These are phyloP conservation scores for Stramonita haemastoma DNA, from an alignment of 2,888 invertebrate genomes.

Conservation along the genomic window DNA sequence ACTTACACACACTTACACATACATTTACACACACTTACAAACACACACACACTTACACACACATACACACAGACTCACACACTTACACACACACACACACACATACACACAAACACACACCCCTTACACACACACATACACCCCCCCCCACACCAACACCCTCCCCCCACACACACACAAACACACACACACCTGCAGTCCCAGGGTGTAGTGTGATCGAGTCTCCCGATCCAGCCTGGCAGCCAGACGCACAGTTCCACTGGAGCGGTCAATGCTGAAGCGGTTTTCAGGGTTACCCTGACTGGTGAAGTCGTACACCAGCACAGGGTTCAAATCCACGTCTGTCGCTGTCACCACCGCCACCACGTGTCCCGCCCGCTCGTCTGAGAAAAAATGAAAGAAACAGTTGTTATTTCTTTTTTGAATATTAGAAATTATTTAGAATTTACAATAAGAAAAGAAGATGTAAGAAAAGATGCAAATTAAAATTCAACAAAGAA, in stretches of 20 bases:
- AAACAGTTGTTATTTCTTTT: no score
- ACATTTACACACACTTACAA: neutral
- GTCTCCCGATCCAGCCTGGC: constrained; percentile 89
- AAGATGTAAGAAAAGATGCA: no score
- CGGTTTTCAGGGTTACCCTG: constrained; percentile 80
- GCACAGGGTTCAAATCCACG: constrained; percentile 93
- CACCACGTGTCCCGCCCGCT: constrained; percentile 87
- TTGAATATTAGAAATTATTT: no score
- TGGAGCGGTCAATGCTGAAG: constrained; percentile 94
- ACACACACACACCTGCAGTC: constrained; percentile 83
- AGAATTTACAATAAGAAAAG: no score
- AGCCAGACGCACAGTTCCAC: constrained; percentile 91
- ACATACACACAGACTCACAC: neutral
- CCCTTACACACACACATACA: no score
- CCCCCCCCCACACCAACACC: neutral
- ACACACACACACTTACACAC: neutral
- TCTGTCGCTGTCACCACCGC: constrained; percentile 97
- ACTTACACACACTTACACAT: neutral
- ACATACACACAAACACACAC: neutral
- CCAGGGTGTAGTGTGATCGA: constrained; percentile 87
- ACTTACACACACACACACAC: neutral
- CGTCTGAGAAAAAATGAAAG: constrained; percentile 64
- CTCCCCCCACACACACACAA: neutral
- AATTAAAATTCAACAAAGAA: no score
- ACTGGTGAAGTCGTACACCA: constrained; percentile 89